These are phyloP conservation scores for Frieseomelitta varia DNA, from an alignment of 1,140 invertebrate species.

Conservation along the genomic window DNA sequence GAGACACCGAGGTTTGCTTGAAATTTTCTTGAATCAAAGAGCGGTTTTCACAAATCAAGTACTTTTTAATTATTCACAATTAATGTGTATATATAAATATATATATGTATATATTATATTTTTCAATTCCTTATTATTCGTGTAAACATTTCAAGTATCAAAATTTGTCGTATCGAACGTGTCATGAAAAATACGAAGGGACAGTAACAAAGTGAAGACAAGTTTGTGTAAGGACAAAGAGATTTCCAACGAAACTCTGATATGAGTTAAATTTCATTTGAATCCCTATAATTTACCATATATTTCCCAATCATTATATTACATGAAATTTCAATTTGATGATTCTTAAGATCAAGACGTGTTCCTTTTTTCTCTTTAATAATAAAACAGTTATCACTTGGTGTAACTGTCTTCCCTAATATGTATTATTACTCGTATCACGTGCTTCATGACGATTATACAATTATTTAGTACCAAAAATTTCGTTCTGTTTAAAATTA, in stretches of 20 bases:
- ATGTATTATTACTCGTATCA: conserved; percentile 30
- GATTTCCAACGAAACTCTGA: conserved; percentile 31
- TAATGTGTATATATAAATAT: background rate
- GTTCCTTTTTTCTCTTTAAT: background rate
- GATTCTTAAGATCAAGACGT: background rate
- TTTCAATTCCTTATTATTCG: background rate
- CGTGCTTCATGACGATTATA: conserved; percentile 31
- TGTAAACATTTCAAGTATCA: background rate
- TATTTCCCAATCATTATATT: background rate
- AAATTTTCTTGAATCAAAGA: background rate
- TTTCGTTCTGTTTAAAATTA: background rate
- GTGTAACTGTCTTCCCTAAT: conserved; percentile 17
- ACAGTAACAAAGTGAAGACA: background rate
- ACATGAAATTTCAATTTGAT: conserved; percentile 13
- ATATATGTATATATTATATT: no score
- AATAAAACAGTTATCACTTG: conserved; percentile 23
- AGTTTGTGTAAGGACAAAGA: conserved; percentile 28
- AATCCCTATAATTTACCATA: conserved; percentile 1
- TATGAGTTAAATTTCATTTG: conserved; percentile 20
- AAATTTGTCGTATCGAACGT: background rate
- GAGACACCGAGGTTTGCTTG: background rate
- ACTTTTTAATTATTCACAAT: background rate
- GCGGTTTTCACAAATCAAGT: background rate
- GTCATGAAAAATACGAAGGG: background rate
- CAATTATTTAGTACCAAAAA: conserved; percentile 19